Evolutionary conservation across 2,888 invertebrate species (phyloP).

Genomic region (Zaprionus lineosus): DNA sequence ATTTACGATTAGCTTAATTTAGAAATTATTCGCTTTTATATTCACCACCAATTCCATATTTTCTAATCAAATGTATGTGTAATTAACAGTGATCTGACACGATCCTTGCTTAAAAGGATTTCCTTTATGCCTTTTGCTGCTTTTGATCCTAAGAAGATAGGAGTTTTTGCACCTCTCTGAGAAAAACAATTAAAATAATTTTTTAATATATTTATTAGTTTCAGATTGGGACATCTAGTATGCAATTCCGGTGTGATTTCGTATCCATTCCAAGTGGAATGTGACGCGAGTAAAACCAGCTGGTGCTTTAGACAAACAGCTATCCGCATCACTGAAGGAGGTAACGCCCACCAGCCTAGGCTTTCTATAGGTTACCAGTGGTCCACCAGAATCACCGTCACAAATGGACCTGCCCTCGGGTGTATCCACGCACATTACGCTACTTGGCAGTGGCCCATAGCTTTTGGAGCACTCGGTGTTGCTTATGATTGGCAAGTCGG

Average conservation of each 20-base stretch:
- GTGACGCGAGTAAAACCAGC: constrained; percentile 57
- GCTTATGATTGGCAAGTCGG: constrained; percentile 63
- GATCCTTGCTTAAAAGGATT: no score
- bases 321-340: constrained; percentile 44
- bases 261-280: constrained; percentile 60
- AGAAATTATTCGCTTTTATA: no score
- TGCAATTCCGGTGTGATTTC: neutral
- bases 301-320: constrained; percentile 49
- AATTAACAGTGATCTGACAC: no score
- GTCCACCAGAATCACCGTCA: constrained; percentile 66
- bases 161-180: no score
- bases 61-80: no score
- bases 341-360: constrained; percentile 53
- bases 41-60: no score
- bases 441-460: constrained; percentile 70
- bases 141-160: no score
- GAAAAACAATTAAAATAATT: no score
- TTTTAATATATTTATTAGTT: neutral
- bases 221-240: neutral
- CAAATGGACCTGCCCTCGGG: constrained; percentile 55
- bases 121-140: no score
- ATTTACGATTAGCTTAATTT: no score
- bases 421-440: constrained; percentile 43
- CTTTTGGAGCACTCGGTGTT: constrained; percentile 79
- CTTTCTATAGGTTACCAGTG: constrained; percentile 52